phyloP scores from a whole-genome alignment of 2,888 invertebrate genomes.

The Laspeyria flexula region DNA sequence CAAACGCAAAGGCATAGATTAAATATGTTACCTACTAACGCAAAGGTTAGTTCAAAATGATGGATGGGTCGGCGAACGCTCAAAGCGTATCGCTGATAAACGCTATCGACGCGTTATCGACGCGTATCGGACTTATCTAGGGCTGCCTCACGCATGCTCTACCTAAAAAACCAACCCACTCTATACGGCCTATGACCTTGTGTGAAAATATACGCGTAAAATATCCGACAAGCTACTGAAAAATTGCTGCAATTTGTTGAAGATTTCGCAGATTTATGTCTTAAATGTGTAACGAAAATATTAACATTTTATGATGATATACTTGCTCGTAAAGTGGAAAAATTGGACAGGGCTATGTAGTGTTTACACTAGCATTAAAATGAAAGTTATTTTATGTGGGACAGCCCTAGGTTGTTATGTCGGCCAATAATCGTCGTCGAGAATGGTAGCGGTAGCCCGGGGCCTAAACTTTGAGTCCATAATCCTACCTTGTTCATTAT shows the following conservation, averaged over 20 bases:
- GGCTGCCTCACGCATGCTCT: constrained; percentile 43
- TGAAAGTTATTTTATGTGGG: constrained; percentile 7
- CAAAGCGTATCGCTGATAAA: constrained; percentile 80
- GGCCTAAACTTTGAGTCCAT: constrained; percentile 59
- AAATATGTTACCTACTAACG: constrained; percentile 57
- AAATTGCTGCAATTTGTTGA: not conserved
- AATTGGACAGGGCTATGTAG: not conserved
- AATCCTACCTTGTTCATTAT: constrained; percentile 79
- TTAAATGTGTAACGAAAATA: not conserved
- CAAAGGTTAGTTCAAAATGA: constrained; percentile 65
- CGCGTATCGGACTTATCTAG: constrained; percentile 60
- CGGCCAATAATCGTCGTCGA: constrained; percentile 48
- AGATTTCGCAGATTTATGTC: not conserved
- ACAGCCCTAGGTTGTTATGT: constrained; percentile 47
- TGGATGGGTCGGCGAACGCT: constrained; percentile 81
- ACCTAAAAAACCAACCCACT: constrained; percentile 7
- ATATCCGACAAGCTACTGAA: not conserved
- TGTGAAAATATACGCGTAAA: not conserved
- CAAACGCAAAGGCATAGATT: constrained; percentile 75
- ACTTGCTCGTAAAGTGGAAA: constrained; percentile 1
- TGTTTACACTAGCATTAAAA: not conserved
- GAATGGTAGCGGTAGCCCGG: constrained; percentile 51
- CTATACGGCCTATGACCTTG: constrained; percentile 14
- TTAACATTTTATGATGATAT: not conserved
- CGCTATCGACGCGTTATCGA: constrained; percentile 68